Conservation (phyloP, 1,140 invertebrate genomes). For the Prorops nasuta region DNA sequence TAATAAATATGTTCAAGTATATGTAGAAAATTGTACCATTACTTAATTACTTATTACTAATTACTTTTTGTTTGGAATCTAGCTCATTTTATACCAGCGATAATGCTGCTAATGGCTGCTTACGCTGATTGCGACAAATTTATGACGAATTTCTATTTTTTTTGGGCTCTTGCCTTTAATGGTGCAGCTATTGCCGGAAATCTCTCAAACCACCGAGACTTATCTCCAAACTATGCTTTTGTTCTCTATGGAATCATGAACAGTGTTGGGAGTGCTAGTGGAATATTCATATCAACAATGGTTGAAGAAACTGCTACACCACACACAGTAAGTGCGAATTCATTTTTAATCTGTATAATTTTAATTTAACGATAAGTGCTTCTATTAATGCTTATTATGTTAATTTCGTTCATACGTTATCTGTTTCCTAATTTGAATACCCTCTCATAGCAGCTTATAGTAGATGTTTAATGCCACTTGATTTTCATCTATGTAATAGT, state of each 20-base stretch:
- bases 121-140: constrained; percentile 65
- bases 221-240: constrained; percentile 77
- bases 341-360: too few species aligned
- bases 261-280: constrained; percentile 64
- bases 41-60: background rate
- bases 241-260: constrained; percentile 74
- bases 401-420: too few species aligned
- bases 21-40: constrained; percentile 4
- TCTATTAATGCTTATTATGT: too few species aligned
- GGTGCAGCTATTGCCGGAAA: constrained; percentile 79
- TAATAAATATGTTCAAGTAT: constrained; percentile 23
- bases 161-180: constrained; percentile 75
- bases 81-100: constrained; percentile 71
- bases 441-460: too few species aligned
- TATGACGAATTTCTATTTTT: constrained; percentile 65
- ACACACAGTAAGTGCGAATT: constrained; percentile 31
- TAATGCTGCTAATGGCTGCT: constrained; percentile 64
- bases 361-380: too few species aligned
- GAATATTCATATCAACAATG: constrained; percentile 63
- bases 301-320: constrained; percentile 39
- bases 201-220: constrained; percentile 78
- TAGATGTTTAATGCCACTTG: too few species aligned
- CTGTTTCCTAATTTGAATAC: too few species aligned
- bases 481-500: too few species aligned
- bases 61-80: constrained; percentile 28